Evolutionary conservation across 2,888 invertebrate species (phyloP).

Genomic region (Lycia hirtaria): DNA sequence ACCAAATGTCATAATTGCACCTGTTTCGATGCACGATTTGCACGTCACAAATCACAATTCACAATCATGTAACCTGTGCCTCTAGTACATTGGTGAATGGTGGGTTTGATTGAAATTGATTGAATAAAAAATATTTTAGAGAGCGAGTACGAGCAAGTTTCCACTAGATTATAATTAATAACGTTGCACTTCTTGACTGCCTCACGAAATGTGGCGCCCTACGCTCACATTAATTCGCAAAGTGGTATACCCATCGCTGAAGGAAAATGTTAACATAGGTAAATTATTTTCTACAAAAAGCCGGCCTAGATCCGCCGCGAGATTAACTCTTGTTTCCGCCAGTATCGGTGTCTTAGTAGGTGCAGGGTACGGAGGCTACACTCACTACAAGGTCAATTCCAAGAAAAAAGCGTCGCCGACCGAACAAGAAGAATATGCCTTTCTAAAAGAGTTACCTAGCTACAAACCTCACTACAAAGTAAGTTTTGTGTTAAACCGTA

Average conservation of each 20-base stretch:
- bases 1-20: no score
- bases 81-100: no score
- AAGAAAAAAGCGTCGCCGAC: conserved; percentile 57
- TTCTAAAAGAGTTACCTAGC: conserved; percentile 77
- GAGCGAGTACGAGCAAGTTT: neutral
- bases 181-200: neutral
- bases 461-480: conserved; percentile 83
- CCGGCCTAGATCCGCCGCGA: conserved; percentile 71
- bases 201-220: conserved; percentile 71
- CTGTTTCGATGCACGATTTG: no score
- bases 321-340: conserved; percentile 85
- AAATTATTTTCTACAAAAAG: conserved; percentile 68
- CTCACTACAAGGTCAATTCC: conserved; percentile 77
- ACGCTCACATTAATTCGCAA: conserved; percentile 66
- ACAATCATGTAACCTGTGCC: no score
- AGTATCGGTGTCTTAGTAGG: conserved; percentile 85
- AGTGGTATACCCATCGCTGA: conserved; percentile 61
- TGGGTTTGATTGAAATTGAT: no score
- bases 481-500: conserved; percentile 30
- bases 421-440: conserved; percentile 72
- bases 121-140: no score
- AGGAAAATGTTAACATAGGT: conserved; percentile 59
- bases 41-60: no score
- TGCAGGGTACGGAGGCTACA: conserved; percentile 82
- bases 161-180: neutral